phyloP scores from a whole-genome alignment of 2,113 vertebrate genomes.

The Stigmatopora nigra region DNA sequence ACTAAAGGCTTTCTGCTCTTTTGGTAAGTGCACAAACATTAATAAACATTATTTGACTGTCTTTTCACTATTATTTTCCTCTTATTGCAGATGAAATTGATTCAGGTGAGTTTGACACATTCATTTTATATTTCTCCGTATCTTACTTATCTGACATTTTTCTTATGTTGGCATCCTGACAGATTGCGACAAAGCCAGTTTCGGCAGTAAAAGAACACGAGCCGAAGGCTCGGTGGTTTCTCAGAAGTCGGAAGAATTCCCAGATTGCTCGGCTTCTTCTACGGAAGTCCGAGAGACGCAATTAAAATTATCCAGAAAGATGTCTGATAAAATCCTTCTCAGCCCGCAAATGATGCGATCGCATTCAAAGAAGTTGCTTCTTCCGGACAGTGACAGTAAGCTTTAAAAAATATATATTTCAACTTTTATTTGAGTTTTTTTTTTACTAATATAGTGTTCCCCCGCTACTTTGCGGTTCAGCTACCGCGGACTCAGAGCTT shows the following conservation, averaged over 20 bases:
- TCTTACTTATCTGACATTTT: not conserved
- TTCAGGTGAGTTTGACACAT: constrained; percentile 67
- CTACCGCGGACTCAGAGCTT: too few relatives aligned
- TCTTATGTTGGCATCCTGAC: constrained; percentile 61
- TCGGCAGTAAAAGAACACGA: constrained; percentile 56
- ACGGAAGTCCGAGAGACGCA: constrained; percentile 18
- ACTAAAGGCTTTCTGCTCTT: constrained; percentile 48
- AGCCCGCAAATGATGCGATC: constrained; percentile 44
- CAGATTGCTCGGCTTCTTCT: constrained; percentile 10
- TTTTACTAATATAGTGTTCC: too few relatives aligned
- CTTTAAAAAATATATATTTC: not conserved
- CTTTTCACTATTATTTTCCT: not conserved
- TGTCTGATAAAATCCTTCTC: constrained; percentile 14
- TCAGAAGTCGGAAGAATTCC: constrained; percentile 43
- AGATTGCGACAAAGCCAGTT: constrained; percentile 68
- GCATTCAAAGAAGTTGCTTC: constrained; percentile 32
- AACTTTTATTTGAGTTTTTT: not conserved
- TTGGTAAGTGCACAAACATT: constrained; percentile 37
- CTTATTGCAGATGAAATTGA: constrained; percentile 72
- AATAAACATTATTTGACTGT: not conserved
- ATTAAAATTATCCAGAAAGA: constrained; percentile 10
- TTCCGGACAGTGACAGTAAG: constrained; percentile 38
- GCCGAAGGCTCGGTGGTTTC: constrained; percentile 32
- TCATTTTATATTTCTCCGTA: not conserved
- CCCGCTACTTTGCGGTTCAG: too few relatives aligned